A percentile compares a stretch with the other conserved stretches of the same genome.
phyloP scores from a whole-genome alignment of 2,113 vertebrate genomes.

The Probosciger aterrimus region DNA sequence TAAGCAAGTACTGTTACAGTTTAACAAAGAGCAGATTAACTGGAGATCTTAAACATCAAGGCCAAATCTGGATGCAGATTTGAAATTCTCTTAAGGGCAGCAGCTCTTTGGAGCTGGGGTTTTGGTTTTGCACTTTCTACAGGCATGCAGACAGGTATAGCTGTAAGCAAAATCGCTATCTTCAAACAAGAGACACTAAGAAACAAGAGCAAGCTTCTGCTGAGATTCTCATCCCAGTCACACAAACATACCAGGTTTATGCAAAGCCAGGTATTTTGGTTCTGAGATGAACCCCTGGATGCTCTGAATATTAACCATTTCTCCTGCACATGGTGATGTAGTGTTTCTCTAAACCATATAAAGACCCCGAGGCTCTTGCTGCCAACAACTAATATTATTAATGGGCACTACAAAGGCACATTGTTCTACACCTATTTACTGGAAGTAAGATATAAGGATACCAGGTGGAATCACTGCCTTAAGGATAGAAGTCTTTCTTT shows the following conservation, averaged over 20 bases:
- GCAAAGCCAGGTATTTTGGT: neutral
- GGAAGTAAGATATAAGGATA: constrained; percentile 46
- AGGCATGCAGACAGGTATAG: fast-evolving
- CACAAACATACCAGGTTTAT: neutral
- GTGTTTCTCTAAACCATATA: neutral
- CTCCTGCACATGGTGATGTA: neutral
- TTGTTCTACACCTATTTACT: constrained; percentile 36
- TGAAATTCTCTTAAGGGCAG: neutral
- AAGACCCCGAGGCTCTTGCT: neutral
- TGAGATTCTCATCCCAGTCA: neutral
- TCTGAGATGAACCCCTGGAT: neutral
- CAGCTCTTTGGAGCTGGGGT: neutral
- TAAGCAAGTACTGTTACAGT: neutral
- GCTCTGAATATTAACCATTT: neutral
- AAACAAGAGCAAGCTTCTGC: fast-evolving
- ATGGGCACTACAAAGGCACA: constrained; percentile 53
- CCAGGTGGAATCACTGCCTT: constrained; percentile 48
- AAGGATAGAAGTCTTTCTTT: constrained; percentile 55
- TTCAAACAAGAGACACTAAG: neutral
- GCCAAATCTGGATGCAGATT: neutral
- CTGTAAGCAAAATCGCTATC: neutral
- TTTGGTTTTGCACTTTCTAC: neutral
- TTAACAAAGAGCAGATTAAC: neutral
- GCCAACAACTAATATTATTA: neutral
- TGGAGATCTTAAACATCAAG: neutral